Evolutionary conservation across 2,888 invertebrate species (phyloP), one percentile per base, ranked within the genome.

Genomic region (Cephus pulcher): DNA sequence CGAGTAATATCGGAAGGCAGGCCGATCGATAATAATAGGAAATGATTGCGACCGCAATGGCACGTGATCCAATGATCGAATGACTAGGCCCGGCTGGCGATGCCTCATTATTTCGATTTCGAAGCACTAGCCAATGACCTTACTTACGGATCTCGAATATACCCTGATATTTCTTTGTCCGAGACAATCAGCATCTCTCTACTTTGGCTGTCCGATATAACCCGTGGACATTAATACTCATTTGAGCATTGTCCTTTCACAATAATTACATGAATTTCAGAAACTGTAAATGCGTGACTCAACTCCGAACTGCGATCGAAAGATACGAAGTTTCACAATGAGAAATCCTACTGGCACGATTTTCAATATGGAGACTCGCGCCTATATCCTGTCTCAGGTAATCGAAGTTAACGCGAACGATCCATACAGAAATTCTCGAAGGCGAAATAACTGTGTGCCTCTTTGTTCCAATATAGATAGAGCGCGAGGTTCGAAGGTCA

Each of bases 21-120:
- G 82, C 80, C 84, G 88, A 89, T 89, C 89, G 88, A 89, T 88
- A 88, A 88, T 89, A 89, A 89, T 89, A 87, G 89, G 87, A 89
- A 89, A 89, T 89, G 89, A 89, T 89, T 87, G 89, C 88, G 88
- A 89, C 89, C 89, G 88, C 89, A 89, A 86, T 87, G 88, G 89
- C 89, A 89, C 89, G 90, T 89, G 89, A 89, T 89, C 88, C 89
- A 89, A 89, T 89, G 89, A 89, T 88, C 33, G 33, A 70, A 33
- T 33, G 40, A 40, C 30, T 88, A 87, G 88, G 88, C 89, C 87
- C 88, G 85, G 86, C 87, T 88, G 88, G 81, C 84, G 82, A 83
- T 84, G 81, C 83, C 87, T 89, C 89, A 89, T 89, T 89, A 89
- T 89, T 89, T 88, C 89, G 85, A 89, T 89, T 89, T 89, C 88